Evolutionary conservation across 2,113 vertebrate genomes (phyloP).

Genomic region (Dipodomys merriami): DNA sequence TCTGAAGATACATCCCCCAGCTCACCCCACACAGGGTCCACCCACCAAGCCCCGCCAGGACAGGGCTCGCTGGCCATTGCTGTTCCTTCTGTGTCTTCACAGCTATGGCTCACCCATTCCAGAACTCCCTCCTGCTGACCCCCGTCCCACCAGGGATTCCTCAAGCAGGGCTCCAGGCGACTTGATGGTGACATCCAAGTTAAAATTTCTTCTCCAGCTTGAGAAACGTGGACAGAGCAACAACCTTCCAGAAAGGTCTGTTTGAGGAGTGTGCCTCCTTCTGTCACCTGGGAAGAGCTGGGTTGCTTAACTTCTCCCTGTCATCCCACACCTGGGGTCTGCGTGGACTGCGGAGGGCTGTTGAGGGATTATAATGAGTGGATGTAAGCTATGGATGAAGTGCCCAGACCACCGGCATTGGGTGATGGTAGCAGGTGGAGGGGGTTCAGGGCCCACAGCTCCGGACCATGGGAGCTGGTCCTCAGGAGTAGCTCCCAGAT

Average conservation of each 20-base stretch:
- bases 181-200: not conserved
- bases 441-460: not conserved
- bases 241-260: not conserved
- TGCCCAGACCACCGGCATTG: not conserved
- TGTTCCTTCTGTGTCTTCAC: not conserved
- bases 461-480: not conserved
- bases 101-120: not conserved
- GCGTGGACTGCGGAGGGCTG: not conserved
- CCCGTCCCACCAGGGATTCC: not conserved
- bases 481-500: not conserved
- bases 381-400: not conserved
- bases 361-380: not conserved
- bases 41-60: too few relatives aligned
- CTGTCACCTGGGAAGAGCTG: not conserved
- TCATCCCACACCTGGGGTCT: too few relatives aligned
- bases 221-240: not conserved
- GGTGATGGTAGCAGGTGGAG: not conserved
- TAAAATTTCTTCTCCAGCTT: not conserved
- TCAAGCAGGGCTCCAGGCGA: not conserved
- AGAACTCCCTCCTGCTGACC: not conserved
- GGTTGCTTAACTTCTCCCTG: too few relatives aligned
- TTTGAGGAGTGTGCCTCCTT: not conserved
- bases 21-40: too few relatives aligned
- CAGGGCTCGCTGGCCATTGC: too few relatives aligned
- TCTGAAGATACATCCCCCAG: not conserved